These are phyloP conservation scores for Aspiorhynchus laticeps DNA, from an alignment of 2,113 vertebrate genomes.

Conservation along the genomic window DNA sequence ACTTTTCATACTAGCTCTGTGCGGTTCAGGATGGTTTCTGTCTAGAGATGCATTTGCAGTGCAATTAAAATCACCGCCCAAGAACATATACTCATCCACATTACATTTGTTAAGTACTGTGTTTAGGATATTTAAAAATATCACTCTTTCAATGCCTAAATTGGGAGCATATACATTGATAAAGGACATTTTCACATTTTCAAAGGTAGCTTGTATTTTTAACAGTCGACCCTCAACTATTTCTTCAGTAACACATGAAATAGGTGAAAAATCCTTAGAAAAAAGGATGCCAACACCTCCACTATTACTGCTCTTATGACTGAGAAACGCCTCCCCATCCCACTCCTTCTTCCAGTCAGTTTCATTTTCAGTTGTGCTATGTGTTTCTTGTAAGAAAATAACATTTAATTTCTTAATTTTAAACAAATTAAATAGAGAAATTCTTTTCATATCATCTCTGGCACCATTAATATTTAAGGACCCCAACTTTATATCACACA, in stretches of 20 bases:
- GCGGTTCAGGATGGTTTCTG: not conserved
- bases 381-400: not conserved
- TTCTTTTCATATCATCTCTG: not conserved
- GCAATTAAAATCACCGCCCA: too few species aligned
- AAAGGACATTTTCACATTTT: not conserved
- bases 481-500: too few species aligned
- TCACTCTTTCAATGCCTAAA: not conserved
- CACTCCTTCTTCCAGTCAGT: not conserved
- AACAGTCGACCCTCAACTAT: too few species aligned
- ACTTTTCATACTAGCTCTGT: not conserved
- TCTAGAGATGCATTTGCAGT: too few species aligned
- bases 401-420: not conserved
- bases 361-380: not conserved
- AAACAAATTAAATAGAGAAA: not conserved
- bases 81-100: too few species aligned
- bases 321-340: not conserved
- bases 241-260: too few species aligned
- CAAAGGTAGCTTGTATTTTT: not conserved
- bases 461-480: not conserved
- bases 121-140: not conserved
- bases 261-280: not conserved
- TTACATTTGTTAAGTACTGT: too few species aligned
- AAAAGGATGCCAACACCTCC: not conserved
- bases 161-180: not conserved
- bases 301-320: not conserved